Conservation (phyloP, 2,797 vertebrate genomes). For the Spondyliosoma cantharus region DNA sequence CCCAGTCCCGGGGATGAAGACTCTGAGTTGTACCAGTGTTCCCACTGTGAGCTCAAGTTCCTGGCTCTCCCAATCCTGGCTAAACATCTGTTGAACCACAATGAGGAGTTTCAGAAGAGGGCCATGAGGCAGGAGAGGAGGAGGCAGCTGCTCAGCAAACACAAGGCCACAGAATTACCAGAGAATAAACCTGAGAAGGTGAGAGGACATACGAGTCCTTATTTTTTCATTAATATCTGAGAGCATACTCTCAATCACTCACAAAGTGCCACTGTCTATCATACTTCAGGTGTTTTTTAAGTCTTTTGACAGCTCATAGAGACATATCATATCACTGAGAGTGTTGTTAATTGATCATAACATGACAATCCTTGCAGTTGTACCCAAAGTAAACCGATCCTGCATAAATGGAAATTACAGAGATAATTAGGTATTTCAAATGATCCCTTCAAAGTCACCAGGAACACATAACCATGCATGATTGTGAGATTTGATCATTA, state of each 20-base stretch:
- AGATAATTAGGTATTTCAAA: conserved; percentile 25
- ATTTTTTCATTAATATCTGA: background rate
- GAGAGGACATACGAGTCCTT: conserved; percentile 59
- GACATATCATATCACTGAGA: background rate
- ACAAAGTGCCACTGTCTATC: background rate
- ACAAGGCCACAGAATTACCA: conserved; percentile 86
- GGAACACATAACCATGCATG: conserved; percentile 16
- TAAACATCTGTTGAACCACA: conserved; percentile 92
- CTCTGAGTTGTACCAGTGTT: conserved; percentile 92
- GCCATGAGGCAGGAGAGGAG: conserved; percentile 92
- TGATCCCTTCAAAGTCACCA: conserved; percentile 15
- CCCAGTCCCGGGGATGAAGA: conserved; percentile 84
- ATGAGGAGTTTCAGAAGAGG: conserved; percentile 96
- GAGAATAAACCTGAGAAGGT: conserved; percentile 94
- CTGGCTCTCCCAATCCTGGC: conserved; percentile 89
- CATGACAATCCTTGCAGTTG: background rate
- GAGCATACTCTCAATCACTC: background rate
- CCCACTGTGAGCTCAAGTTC: conserved; percentile 94
- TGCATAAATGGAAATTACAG: conserved; percentile 12
- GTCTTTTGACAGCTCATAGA: background rate
- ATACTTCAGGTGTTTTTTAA: background rate
- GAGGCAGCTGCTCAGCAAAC: conserved; percentile 93
- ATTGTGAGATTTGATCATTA: conserved; percentile 34
- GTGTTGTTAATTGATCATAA: conserved; percentile 5
- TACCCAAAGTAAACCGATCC: background rate